A percentile compares a stretch with the other conserved stretches of the same genome.
Conservation (phyloP, 2,888 invertebrate species). For the Ischnura elegans region DNA sequence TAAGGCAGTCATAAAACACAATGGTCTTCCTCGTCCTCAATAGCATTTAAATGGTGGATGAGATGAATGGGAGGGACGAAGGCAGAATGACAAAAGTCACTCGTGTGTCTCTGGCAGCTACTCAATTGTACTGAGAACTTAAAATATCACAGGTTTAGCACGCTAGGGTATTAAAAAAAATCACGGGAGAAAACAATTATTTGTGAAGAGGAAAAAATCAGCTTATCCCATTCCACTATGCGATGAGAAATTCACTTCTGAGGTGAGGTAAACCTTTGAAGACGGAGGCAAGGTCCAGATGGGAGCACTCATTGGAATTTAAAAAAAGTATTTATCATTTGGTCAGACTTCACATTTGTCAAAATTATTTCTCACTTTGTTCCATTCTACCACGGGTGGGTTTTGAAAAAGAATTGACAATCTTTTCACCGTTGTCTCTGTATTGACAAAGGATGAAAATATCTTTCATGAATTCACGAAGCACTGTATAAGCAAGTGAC, state of each 20-base stretch:
- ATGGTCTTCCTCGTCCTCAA: not conserved
- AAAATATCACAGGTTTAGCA: constrained; percentile 31
- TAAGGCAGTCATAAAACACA: not conserved
- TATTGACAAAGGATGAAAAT: not conserved
- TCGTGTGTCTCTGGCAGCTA: not conserved
- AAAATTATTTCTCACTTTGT: not conserved
- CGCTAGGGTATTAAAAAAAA: not conserved
- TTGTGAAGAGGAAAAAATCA: not conserved
- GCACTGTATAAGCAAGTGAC: not conserved
- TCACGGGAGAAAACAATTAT: not conserved
- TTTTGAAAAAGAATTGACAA: not conserved
- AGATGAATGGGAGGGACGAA: not conserved
- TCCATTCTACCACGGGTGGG: too few species aligned
- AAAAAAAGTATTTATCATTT: too few species aligned
- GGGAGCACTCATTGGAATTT: too few species aligned
- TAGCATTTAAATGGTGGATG: not conserved
- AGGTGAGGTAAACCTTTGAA: not conserved
- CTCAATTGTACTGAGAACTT: not conserved
- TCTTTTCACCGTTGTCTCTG: not conserved
- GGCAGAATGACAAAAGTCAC: not conserved
- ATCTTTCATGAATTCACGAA: too few species aligned
- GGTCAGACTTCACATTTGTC: too few species aligned
- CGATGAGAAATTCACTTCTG: not conserved
- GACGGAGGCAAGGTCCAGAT: too few species aligned
- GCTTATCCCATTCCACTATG: not conserved